These are phyloP conservation scores for Dryas iulia DNA, from an alignment of 1,140 invertebrate genomes.

Conservation along the genomic window DNA sequence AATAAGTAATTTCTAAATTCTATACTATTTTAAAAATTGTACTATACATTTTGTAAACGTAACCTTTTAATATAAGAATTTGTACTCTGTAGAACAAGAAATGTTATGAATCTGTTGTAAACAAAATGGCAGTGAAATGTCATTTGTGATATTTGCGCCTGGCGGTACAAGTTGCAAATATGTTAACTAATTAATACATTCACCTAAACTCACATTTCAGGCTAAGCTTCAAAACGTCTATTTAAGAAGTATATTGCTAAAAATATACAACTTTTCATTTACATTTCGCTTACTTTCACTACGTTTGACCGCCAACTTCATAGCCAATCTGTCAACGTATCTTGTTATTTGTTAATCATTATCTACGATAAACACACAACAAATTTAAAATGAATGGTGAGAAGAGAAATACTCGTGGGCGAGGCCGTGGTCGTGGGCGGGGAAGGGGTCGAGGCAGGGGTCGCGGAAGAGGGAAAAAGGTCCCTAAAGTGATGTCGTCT, in stretches of 20 bases:
- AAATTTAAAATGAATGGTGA: conserved; percentile 73
- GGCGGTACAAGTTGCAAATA: background rate
- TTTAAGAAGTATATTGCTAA: background rate
- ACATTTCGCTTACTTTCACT: background rate
- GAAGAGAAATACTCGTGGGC: conserved; percentile 79
- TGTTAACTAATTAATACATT: background rate
- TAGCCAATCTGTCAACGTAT: background rate
- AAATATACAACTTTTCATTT: background rate
- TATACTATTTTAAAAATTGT: no score
- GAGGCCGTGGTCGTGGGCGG: conserved; percentile 83
- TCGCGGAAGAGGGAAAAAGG: conserved; percentile 86
- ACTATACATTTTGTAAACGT: no score
- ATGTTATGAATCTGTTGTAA: background rate
- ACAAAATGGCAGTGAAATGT: background rate
- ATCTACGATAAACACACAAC: background rate
- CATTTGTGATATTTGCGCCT: background rate
- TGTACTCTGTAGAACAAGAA: background rate
- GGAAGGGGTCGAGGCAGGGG: conserved; percentile 85
- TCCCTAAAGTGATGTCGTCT: conserved; percentile 86
- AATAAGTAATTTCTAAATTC: no score
- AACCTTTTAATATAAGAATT: no score
- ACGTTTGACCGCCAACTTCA: background rate
- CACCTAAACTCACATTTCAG: background rate
- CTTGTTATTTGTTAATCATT: background rate
- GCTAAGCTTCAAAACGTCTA: background rate